Conservation (phyloP, 1,140 invertebrate species). For the Portunus trituberculatus region DNA sequence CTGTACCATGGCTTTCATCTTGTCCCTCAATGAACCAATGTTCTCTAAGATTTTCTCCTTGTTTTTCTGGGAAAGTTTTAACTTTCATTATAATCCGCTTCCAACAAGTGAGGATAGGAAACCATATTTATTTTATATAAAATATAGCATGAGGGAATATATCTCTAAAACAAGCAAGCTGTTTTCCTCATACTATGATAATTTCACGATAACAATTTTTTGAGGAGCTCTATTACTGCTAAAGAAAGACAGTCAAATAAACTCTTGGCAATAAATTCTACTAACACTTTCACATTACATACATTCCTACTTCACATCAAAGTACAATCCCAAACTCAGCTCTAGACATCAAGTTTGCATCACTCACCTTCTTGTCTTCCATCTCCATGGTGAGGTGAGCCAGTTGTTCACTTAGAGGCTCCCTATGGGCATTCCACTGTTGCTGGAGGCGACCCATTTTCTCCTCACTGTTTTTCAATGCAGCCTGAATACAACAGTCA, state of each 20-base stretch:
- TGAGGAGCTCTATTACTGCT: too few species aligned
- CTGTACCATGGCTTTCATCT: constrained; percentile 68
- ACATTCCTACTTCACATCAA: neutral
- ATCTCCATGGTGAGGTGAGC: constrained; percentile 39
- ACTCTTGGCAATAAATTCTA: too few species aligned
- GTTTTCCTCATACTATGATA: too few species aligned
- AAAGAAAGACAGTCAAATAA: too few species aligned
- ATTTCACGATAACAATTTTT: too few species aligned
- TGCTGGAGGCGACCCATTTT: constrained; percentile 66
- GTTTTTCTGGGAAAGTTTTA: constrained; percentile 36
- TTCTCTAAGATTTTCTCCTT: constrained; percentile 49
- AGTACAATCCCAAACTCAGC: too few species aligned
- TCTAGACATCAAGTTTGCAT: too few species aligned
- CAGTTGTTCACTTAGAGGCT: constrained; percentile 62
- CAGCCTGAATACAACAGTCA: constrained; percentile 31
- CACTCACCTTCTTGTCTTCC: constrained; percentile 56
- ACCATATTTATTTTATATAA: too few species aligned
- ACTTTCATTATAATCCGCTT: too few species aligned
- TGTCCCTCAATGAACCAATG: constrained; percentile 54
- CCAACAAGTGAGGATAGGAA: too few species aligned
- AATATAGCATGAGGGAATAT: too few species aligned
- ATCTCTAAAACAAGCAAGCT: too few species aligned
- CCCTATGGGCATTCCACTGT: constrained; percentile 64
- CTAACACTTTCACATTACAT: neutral
- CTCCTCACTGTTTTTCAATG: constrained; percentile 64